Base-by-base conservation (phyloP, 2,113 vertebrate genomes). In the Microtus oregoni region DNA sequence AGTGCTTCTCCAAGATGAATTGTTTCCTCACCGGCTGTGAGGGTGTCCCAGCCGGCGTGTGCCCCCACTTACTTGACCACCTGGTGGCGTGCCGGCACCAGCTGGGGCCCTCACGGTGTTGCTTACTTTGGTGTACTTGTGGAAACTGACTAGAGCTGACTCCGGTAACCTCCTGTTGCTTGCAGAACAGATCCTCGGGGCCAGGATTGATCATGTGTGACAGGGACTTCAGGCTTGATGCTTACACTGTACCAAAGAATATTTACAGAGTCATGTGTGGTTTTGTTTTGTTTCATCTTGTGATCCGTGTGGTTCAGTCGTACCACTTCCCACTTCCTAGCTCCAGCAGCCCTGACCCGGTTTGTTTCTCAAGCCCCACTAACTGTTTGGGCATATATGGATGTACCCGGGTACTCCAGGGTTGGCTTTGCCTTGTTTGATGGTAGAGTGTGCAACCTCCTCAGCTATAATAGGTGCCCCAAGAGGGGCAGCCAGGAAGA, bases 1-100 rank as follows among this genome's bases (percentile, higher is more conserved):
- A 99, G 96, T 99, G 99, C 97, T 99, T 99, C 98, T 99, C 99
- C 76, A 99, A 99, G 97, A 99, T 98, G 96, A 89, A 10, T 10
- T 98, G 99, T 68, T 99, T 99, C 98, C 97, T 99, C 58, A 58
- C 99, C 61, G 99, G 98, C 95, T 99, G 99, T n/a, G 99, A 99
- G 92, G 99, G 99, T 35, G 99, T 99, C 83, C 99, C 99, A 96
- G 93, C 98, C 0, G 99, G 99, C 52, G 99, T 99, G 78, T 98
- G 99, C 1, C 99, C 99, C 6, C 99, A 99, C 76, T 99, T 99
- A 26, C 99, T 99, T 55, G 98, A 98, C 91, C 99, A 99, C 98
- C 98, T 99, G 97, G 99, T 99, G 98, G 52, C 99, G 93, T 99
- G 99, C 96, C 97, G 99, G 98, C 98, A 99, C 11, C 99, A 99